These are phyloP conservation scores for Fabriciana adippe DNA, from an alignment of 2,888 invertebrate species.

Conservation along the genomic window DNA sequence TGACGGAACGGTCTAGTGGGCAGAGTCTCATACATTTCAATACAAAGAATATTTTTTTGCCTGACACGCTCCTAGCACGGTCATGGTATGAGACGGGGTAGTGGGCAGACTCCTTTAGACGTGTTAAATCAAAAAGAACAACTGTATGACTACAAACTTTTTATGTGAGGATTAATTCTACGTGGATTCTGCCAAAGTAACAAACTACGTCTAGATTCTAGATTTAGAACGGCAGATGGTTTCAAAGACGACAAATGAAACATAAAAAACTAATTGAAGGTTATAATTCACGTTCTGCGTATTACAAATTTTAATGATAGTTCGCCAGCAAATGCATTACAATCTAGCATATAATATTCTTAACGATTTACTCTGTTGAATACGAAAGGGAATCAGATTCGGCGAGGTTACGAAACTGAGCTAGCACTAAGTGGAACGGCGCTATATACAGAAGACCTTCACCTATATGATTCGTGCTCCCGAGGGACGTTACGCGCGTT, in stretches of 20 bases:
- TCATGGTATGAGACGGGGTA: too few species aligned
- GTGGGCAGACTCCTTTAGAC: too few species aligned
- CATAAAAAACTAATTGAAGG: constrained; percentile 1
- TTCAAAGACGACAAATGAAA: neutral
- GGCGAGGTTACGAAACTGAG: constrained; percentile 60
- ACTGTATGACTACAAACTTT: too few species aligned
- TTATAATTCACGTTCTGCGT: neutral
- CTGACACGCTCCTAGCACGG: too few species aligned
- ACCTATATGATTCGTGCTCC: constrained; percentile 67
- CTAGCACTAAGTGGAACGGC: constrained; percentile 60
- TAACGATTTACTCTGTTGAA: constrained; percentile 19
- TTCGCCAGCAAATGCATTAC: constrained; percentile 1
- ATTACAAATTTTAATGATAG: constrained; percentile 19
- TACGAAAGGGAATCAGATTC: constrained; percentile 24
- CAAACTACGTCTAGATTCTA: neutral
- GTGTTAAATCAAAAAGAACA: too few species aligned
- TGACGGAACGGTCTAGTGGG: too few species aligned
- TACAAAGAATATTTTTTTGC: too few species aligned
- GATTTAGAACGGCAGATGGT: neutral
- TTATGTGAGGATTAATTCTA: too few species aligned
- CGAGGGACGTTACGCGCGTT: constrained; percentile 48
- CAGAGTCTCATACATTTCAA: too few species aligned
- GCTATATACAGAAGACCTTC: constrained; percentile 79
- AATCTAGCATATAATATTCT: constrained; percentile 11
- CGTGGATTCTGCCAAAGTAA: neutral